Percentiles rank a stretch among this genome's conserved stretches.
These are phyloP conservation scores for Pseudomyrmex sp. DNA, from an alignment of 1,140 invertebrate genomes.

Conservation along the genomic window DNA sequence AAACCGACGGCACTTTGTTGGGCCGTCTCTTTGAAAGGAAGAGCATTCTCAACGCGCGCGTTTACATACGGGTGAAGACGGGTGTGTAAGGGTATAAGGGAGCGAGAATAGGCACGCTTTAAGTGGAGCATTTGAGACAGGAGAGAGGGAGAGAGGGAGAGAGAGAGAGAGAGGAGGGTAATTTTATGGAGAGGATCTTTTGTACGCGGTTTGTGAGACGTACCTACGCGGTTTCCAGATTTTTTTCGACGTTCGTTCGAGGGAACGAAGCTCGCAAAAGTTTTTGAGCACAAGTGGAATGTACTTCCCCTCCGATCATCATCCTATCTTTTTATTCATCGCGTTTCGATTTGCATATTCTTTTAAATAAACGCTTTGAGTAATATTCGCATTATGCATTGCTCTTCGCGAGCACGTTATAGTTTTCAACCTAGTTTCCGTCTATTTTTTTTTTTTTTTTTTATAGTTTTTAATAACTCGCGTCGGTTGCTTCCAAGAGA, in stretches of 20 bases:
- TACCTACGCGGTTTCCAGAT: neutral
- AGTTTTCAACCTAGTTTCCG: too few species aligned
- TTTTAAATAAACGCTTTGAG: conserved; percentile 11
- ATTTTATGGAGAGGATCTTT: conserved; percentile 40
- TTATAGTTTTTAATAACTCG: neutral
- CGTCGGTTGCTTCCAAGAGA: neutral
- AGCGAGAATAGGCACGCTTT: conserved; percentile 1
- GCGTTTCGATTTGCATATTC: conserved; percentile 29
- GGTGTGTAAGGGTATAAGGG: neutral
- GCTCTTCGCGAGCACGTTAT: neutral
- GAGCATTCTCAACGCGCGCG: neutral
- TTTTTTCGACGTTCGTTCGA: neutral
- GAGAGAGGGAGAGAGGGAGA: neutral
- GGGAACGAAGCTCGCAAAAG: neutral
- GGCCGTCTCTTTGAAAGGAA: conserved; percentile 30
- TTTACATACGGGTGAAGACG: conserved; percentile 7
- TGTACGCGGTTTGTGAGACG: neutral
- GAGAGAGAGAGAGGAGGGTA: neutral
- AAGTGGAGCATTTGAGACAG: conserved; percentile 19
- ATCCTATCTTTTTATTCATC: too few species aligned
- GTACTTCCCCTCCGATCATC: neutral
- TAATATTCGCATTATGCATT: conserved; percentile 30
- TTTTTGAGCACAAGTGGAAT: neutral
- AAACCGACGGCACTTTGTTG: conserved; percentile 15
- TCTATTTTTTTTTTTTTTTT: conserved; percentile 2